These are phyloP conservation scores for Alloscopus bannaensis DNA, from an alignment of 2,888 invertebrate genomes.

Conservation along the genomic window DNA sequence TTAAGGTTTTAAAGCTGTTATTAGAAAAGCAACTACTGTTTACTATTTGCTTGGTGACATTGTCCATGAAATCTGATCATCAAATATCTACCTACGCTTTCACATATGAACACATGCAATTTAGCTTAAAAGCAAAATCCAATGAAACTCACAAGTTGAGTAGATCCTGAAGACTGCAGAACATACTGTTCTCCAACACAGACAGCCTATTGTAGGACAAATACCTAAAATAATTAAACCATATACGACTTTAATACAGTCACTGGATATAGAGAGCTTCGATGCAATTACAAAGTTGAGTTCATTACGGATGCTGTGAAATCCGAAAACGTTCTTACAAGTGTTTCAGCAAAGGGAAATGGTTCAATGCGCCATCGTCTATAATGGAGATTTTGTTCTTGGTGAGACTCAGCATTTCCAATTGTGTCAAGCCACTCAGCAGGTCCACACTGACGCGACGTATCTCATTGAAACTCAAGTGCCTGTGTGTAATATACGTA, in stretches of 20 bases:
- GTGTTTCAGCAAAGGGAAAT: conserved; percentile 76
- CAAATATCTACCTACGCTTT: no score
- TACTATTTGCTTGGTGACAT: no score
- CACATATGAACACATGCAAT: background rate
- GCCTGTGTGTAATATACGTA: no score
- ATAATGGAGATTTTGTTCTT: conserved; percentile 76
- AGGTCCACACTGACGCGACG: conserved; percentile 34
- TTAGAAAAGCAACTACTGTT: no score
- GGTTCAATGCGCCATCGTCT: conserved; percentile 75
- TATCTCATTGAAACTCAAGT: conserved; percentile 69
- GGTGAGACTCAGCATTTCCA: conserved; percentile 77
- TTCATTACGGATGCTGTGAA: background rate
- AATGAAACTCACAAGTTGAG: conserved; percentile 76
- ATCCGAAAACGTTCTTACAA: conserved; percentile 76
- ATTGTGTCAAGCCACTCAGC: conserved; percentile 75
- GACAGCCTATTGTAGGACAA: conserved; percentile 77
- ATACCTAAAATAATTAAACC: conserved; percentile 76
- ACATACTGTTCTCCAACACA: conserved; percentile 76
- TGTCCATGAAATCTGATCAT: no score
- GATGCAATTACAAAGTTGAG: background rate
- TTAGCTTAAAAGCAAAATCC: background rate
- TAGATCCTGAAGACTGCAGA: conserved; percentile 76
- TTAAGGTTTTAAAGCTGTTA: no score
- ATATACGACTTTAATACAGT: background rate
- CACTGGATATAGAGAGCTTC: no score